Evolutionary conservation across 2,113 vertebrate genomes (phyloP).

Genomic region (Gambusia affinis): DNA sequence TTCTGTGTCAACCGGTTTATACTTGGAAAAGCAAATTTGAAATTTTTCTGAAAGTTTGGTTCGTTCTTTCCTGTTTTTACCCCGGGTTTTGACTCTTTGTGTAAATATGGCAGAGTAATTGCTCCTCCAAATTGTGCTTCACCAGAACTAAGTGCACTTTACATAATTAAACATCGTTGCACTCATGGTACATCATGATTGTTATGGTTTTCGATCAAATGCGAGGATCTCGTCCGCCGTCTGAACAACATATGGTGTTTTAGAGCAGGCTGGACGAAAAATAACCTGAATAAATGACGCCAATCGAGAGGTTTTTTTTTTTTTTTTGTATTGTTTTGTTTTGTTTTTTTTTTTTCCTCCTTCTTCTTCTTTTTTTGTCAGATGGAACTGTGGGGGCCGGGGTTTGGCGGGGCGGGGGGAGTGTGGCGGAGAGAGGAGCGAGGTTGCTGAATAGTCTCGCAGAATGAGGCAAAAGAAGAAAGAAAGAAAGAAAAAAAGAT

Average conservation of each 20-base stretch:
- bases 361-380: constrained; percentile 22
- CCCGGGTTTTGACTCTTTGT: constrained; percentile 20
- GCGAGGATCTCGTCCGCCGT: constrained; percentile 17
- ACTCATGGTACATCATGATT: constrained; percentile 31
- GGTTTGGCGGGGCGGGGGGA: background rate
- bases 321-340: constrained; percentile 1
- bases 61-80: background rate
- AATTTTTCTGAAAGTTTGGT: constrained; percentile 3
- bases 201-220: constrained; percentile 37
- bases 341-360: no score
- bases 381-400: background rate
- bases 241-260: constrained; percentile 44
- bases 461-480: constrained; percentile 8
- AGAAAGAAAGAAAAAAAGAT: constrained; percentile 1
- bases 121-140: constrained; percentile 21
- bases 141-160: constrained; percentile 52
- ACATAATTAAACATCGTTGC: constrained; percentile 52
- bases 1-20: background rate
- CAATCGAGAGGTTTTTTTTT: constrained; percentile 37
- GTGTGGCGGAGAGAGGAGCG: background rate
- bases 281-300: constrained; percentile 53
- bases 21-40: constrained; percentile 1
- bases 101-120: constrained; percentile 42
- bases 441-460: constrained; percentile 52
- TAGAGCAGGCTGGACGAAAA: constrained; percentile 42